Evolutionary conservation across 23 tunicate species (phyloP).

Genomic region (Botrylloides violaceus): DNA sequence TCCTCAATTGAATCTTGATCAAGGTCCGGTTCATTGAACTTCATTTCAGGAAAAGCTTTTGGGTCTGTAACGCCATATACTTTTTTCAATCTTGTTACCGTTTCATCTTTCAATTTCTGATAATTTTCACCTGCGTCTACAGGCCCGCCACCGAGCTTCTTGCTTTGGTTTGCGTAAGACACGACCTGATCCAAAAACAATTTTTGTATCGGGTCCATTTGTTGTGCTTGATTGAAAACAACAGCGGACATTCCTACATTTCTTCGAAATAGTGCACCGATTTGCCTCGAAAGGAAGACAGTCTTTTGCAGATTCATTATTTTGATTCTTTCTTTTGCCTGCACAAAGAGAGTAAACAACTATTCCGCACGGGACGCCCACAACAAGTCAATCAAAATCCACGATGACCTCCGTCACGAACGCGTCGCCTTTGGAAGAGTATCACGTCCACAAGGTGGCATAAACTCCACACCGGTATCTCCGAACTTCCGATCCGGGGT

Average conservation of each 20-base stretch:
- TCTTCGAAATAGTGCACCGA: background rate
- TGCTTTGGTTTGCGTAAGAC: constrained; percentile 29
- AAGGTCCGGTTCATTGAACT: constrained; percentile 60
- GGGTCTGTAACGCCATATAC: constrained; percentile 59
- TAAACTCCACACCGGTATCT: background rate
- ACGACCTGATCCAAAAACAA: constrained; percentile 26
- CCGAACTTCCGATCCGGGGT: background rate
- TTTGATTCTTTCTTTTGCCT: too few species aligned
- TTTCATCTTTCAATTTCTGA: constrained; percentile 48
- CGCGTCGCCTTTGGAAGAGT: background rate
- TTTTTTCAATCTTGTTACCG: constrained; percentile 45
- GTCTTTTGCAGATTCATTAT: constrained; percentile 7
- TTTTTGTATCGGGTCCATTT: constrained; percentile 25
- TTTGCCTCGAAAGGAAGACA: background rate
- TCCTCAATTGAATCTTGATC: constrained; percentile 43
- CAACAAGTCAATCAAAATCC: too few species aligned
- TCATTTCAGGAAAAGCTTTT: constrained; percentile 45
- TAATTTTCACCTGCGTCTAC: constrained; percentile 75
- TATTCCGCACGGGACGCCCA: too few species aligned
- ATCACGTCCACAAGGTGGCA: background rate
- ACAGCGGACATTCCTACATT: background rate
- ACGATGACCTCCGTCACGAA: background rate
- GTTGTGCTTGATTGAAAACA: background rate
- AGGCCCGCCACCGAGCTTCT: constrained; percentile 71
- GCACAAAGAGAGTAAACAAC: too few species aligned